Evolutionary conservation across 2,797 vertebrate genomes (phyloP), one percentile per base, ranked within the genome.

Genomic region (Enteromius viviparus): DNA sequence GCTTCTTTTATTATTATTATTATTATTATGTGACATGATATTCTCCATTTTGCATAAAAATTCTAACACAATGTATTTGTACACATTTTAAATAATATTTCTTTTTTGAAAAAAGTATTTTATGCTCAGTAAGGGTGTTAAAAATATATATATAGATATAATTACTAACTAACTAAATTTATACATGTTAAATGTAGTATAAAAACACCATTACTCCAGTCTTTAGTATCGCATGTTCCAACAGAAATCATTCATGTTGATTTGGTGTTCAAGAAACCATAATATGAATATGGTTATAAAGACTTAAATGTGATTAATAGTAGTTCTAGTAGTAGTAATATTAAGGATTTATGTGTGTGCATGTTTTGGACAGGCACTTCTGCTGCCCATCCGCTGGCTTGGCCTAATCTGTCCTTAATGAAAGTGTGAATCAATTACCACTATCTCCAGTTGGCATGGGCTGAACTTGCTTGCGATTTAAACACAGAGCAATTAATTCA

Each of bases 351-450:
- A 72, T 78, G 76, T 37, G 45, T 72, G 58, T 71, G 68, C 6
- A 45, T 19, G 19, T 34, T 60, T 75, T 23, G 40, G 70, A 15
- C 64, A 53, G 53, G 23, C 65, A n/a, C 65, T 80, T 60, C 55
- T 51, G 29, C 66, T 53, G 66, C 66, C 86, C 81, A 40, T 77
- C 76, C 78, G 47, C 78, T 87, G 86, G 72, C 84, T 84, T 83
- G 45, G 90, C 90, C 91, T 89, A 89, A 92, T 90, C 86, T 87
- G 80, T 84, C 80, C 84, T 90, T 88, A 87, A 91, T 90, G 90
- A 91, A 92, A 84, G 81, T 87, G 84, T 78, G 88, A 92, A 92
- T 94, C 91, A 90, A 90, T 93, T 92, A 89, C 87, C 88, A 72
- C 89, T 87, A 87, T 92, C 92, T 90, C 86, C 85, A 76, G 85